Evolutionary conservation across 1,140 invertebrate species (phyloP).

Genomic region (Microplitis mediator): DNA sequence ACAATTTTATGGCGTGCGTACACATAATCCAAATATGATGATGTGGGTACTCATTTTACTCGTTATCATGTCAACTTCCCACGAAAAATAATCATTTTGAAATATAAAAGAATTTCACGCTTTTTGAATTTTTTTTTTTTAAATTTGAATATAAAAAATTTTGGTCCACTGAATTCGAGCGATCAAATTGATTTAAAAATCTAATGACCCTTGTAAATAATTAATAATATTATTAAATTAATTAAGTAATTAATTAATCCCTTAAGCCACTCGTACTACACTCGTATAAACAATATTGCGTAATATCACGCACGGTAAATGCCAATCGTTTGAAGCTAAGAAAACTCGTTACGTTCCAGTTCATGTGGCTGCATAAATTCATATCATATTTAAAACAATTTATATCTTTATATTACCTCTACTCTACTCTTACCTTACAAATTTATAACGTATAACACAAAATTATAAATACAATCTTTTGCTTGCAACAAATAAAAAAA

Average conservation of each 20-base stretch:
- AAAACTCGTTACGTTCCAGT: slow-evolving; percentile 30
- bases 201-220: not conserved
- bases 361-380: slow-evolving; percentile 12
- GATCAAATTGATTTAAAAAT: not conserved
- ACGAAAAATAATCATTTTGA: no score
- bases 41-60: no score
- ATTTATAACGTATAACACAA: not conserved
- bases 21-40: no score
- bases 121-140: no score
- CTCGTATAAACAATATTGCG: slow-evolving; percentile 5
- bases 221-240: not conserved
- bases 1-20: no score
- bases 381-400: not conserved
- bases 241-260: slow-evolving; percentile 5
- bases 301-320: slow-evolving; percentile 14
- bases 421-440: not conserved
- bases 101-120: no score
- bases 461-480: not conserved
- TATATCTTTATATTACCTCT: not conserved
- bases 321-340: slow-evolving; percentile 5
- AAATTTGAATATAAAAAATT: no score
- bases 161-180: no score
- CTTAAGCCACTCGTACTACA: not conserved
- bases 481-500: not conserved
- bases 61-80: no score